Evolutionary conservation across 2,113 vertebrate species (phyloP).

Genomic region (Ictalurus furcatus): DNA sequence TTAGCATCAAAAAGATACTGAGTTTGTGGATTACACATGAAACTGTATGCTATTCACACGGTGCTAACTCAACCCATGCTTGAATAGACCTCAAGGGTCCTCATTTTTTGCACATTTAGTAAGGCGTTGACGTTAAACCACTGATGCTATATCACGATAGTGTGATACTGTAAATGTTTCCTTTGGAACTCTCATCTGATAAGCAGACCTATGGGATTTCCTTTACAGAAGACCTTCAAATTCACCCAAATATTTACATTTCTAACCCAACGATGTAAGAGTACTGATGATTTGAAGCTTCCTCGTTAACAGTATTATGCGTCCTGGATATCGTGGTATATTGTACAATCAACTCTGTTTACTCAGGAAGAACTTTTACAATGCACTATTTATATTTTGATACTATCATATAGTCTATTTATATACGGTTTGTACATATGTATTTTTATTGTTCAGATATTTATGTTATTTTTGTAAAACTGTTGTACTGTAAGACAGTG

Average conservation of each 20-base stretch:
- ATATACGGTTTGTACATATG: slow-evolving; percentile 11
- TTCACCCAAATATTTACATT: background rate
- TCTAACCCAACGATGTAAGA: background rate
- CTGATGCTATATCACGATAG: background rate
- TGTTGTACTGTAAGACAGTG: slow-evolving; percentile 22
- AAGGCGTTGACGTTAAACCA: background rate
- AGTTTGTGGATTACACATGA: no score
- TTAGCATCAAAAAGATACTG: background rate
- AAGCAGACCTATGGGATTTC: background rate
- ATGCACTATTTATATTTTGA: slow-evolving; percentile 41
- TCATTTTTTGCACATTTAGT: slow-evolving; percentile 12
- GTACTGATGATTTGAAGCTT: background rate
- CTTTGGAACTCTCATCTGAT: background rate
- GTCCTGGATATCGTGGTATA: background rate
- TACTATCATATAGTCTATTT: slow-evolving; percentile 28
- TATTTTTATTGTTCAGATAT: slow-evolving; percentile 35
- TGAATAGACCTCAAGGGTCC: background rate
- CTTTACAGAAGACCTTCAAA: background rate
- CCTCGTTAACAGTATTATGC: background rate
- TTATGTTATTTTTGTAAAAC: slow-evolving; percentile 24
- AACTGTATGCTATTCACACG: background rate
- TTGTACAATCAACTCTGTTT: background rate
- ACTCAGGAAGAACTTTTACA: slow-evolving; percentile 29
- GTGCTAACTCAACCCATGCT: background rate
- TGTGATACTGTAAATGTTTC: background rate